Evolutionary conservation across 2,888 invertebrate species (phyloP), one percentile per base, ranked within the genome.

Genomic region (Phymatocera aterrima): DNA sequence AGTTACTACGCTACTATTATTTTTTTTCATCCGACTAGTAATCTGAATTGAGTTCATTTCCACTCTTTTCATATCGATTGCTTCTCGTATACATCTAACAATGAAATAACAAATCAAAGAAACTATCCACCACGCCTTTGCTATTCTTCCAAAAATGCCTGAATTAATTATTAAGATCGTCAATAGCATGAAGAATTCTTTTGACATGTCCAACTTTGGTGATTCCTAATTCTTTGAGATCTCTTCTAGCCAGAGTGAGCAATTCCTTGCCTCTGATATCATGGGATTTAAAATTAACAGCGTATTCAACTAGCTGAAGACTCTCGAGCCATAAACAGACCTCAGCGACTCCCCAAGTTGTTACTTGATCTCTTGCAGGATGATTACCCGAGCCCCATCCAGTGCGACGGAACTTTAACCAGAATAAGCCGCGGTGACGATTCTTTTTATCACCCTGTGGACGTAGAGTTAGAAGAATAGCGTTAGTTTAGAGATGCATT

Each of bases 191-290:
- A 82, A 98, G 94, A 83, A 99, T 96, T 87, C 99, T 94, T 91
- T 99, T 99, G 40, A 98, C 95, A 90, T 99, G 99, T 0, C 99
- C 99, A 74, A 99, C 97, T 92, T 99, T 99, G 10, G 95, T 95
- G 77, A 99, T 95, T 8, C 98, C 98, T 64, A 99, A 93, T 83
- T 99, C 99, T 89, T 97, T 95, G 3, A 97, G 92, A 90, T 97
- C 97, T 18, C 97, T 92, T 75, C 98, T 92, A 2, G 97, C 97
- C 79, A 99, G 91, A 0, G 96, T 95, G 3, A 98, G 92, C 40
- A 99, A 92, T 89, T 98, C 98, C 46, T 96, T 93, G 1, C 98
- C 99, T 43, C 97, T 94, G 86, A 99, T 96, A 91, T 99, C 98
- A 89, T 99, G 97, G 78, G 95, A 94, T 24, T 95, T 93, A 89